Evolutionary conservation across 2,888 invertebrate species (phyloP), one percentile per base, ranked within the genome.

Genomic region (Ophion obscuratus): DNA sequence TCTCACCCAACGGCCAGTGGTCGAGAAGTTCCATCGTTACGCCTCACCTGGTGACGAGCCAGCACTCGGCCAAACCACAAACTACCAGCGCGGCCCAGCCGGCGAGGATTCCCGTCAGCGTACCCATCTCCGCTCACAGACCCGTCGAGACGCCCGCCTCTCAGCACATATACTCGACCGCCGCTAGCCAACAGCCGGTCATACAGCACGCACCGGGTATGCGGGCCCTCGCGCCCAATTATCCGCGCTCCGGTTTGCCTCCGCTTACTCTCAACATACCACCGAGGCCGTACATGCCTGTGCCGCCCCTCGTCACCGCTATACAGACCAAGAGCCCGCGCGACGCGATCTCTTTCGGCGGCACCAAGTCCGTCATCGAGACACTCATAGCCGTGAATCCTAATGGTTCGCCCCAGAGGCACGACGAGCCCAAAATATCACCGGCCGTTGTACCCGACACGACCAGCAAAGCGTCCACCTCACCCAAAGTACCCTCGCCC

Each of bases 201-300:
- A 94, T 94, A 40, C 94, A 94, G 64, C 94, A 94, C 31, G 94
- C 94, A 7, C 92, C 94, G 0, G 93, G 94, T 3, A 93, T 94
- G 93, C 89, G 93, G 66, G 94, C 94, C 0, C 83, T 92, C 0
- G 92, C 90, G 0, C 93, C 94, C 0, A 92, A 90, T 73, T 93
- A 93, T 88, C 94, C 93, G 0, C 89, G 93, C 0, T 92, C 92
- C 14, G 94, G 94, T 20, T 85, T 94, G 20, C 94, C 94, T 9
- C 94, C 94, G 0, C 80, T 94, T 10, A 93, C 93, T 0, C 83
- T 94, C 14, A 94, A 91, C 86, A 93, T 94, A 85, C 93, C 94
- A 40, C 92, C 93, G 31, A 89, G 94, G 59, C 93, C 93, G 1
- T 94, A 93, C 85, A 91, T 94, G 92, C 91, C 94, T 0, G 91